Evolutionary conservation across 2,113 vertebrate genomes (phyloP), one percentile per base, ranked within the genome.

Genomic region (Falco punctatus): DNA sequence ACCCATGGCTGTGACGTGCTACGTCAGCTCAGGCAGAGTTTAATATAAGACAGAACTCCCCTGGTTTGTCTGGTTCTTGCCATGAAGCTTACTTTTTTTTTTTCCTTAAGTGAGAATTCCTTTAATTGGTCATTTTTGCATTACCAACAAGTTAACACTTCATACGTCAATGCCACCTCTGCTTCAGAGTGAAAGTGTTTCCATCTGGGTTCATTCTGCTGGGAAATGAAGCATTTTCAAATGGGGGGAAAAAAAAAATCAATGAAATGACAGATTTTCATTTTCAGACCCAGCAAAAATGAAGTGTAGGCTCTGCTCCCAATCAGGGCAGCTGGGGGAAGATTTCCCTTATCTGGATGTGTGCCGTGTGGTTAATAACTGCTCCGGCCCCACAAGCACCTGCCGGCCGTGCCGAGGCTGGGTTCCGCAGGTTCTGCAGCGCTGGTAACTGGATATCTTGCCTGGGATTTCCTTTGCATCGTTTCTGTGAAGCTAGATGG

Each of bases 271-370:
- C 10, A 79, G n/a, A 17, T 57, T 91, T 86, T 64, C 4, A 28
- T 42, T 81, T 81, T 44, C 40, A 74, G 30, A 61, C 19, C 19
- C 1, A 3, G 26, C 16, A 70, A 46, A 65, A 66, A 11, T 5
- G 28, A 70, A 75, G 35, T 28, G 23, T 20, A 67, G 35, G 51
- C 11, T 20, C 23, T 33, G 71, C 77, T 92, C 15, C 38, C 51
- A 19, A 58, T 23, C 0, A 0, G 69, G n/a, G 64, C n/a, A 49
- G 9, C 23, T 1, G 49, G 72, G 51, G 35, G 46, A 22, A 26
- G 79, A 42, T 57, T 51, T 83, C 38, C 5, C 28, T 75, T 8
- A 18, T 12, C 23, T 1, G 5, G n/a, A 6, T 11, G 15, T 16
- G 35, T 21, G 49, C 38, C 2, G 6, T 26, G 27, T 22, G 44